Percentiles rank a stretch among this genome's conserved stretches.
Conservation (phyloP, 2,888 invertebrate genomes). For the Tipula vernalis region DNA sequence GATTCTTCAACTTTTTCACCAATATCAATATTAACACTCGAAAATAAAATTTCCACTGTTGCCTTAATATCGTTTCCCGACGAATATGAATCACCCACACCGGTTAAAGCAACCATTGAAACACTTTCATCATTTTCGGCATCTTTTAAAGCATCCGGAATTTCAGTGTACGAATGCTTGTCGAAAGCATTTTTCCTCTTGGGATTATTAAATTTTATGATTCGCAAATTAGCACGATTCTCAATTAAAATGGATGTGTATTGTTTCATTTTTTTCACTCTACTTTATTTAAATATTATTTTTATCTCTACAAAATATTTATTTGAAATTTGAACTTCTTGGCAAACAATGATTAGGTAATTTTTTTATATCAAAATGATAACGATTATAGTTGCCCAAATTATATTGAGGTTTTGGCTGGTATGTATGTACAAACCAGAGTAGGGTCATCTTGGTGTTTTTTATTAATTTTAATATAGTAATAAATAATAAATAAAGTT, state of each 20-base stretch:
- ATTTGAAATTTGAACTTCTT: too few relatives aligned
- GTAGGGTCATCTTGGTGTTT: too few relatives aligned
- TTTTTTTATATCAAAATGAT: too few relatives aligned
- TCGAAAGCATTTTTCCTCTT: constrained; percentile 69
- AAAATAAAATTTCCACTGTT: constrained; percentile 18
- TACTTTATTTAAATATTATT: too few relatives aligned
- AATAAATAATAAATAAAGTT: too few relatives aligned
- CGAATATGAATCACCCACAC: constrained; percentile 66
- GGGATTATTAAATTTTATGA: constrained; percentile 62
- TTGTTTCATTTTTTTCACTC: not conserved
- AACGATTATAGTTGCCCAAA: too few relatives aligned
- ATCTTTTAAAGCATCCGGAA: constrained; percentile 50
- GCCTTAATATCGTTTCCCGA: constrained; percentile 66
- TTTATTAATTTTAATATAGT: too few relatives aligned
- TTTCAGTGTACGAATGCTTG: constrained; percentile 48
- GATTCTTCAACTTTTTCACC: constrained; percentile 15
- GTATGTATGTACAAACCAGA: too few relatives aligned
- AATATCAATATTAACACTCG: not conserved
- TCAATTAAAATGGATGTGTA: constrained; percentile 20
- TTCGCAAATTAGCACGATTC: constrained; percentile 39
- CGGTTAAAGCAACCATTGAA: constrained; percentile 63
- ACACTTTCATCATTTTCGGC: constrained; percentile 54
- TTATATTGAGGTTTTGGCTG: too few relatives aligned
- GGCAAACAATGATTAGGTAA: too few relatives aligned
- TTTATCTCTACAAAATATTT: too few relatives aligned